Percentiles rank a stretch among this genome's conserved stretches.
These are phyloP conservation scores for Bombus terrestris DNA, from an alignment of 1,140 invertebrate genomes.

Conservation along the genomic window DNA sequence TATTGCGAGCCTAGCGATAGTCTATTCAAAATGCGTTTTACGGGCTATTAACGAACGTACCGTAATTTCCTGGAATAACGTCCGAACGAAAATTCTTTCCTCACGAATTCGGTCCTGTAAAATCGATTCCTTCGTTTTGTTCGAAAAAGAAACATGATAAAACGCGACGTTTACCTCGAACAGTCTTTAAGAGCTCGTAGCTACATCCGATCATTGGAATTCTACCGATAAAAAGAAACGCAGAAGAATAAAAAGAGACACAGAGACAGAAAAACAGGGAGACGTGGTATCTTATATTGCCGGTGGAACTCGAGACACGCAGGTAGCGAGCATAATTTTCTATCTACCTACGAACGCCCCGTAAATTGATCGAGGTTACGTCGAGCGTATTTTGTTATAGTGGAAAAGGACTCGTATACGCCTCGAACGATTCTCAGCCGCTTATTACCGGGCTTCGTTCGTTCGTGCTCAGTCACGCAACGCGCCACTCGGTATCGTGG, in stretches of 20 bases:
- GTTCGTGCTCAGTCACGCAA: constrained; percentile 62
- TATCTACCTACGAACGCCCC: constrained; percentile 35
- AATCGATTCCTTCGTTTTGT: not conserved
- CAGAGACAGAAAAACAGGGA: not conserved
- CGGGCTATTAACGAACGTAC: not conserved
- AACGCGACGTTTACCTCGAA: constrained; percentile 2
- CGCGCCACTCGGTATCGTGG: constrained; percentile 50
- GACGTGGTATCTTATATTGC: not conserved
- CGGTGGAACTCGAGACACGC: constrained; percentile 15
- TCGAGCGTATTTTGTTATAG: constrained; percentile 31
- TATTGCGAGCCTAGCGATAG: not conserved
- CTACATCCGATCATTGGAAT: constrained; percentile 12
- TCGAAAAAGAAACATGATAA: not conserved
- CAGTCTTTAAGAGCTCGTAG: not conserved
- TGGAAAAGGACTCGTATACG: constrained; percentile 42
- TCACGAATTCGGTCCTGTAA: not conserved
- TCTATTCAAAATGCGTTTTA: constrained; percentile 13
- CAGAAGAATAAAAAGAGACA: not conserved
- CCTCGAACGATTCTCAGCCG: constrained; percentile 59
- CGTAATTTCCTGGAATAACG: not conserved
- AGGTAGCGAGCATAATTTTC: constrained; percentile 44
- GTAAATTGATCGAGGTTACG: constrained; percentile 51
- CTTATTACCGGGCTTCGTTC: constrained; percentile 55
- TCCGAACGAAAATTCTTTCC: not conserved
- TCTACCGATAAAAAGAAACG: not conserved